These are phyloP conservation scores for Cydia amplana DNA, from an alignment of 1,140 invertebrate genomes.

Conservation along the genomic window DNA sequence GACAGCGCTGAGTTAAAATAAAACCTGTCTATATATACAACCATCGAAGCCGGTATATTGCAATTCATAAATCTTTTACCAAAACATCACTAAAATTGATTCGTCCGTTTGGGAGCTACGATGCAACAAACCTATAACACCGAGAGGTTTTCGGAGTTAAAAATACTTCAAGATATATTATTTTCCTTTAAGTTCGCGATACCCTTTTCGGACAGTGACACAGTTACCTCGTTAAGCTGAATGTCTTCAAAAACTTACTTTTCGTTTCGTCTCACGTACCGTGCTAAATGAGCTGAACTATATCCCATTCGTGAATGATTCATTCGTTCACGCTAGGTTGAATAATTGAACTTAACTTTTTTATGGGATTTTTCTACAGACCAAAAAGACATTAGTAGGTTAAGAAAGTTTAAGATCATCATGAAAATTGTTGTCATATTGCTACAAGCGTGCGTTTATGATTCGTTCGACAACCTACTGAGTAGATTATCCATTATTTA, in stretches of 20 bases:
- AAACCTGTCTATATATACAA: no score
- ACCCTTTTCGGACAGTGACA: constrained; percentile 8
- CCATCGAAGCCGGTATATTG: background rate
- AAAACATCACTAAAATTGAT: no score
- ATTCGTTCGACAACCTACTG: no score
- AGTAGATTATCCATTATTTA: no score
- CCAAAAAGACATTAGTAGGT: background rate
- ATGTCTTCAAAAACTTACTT: background rate
- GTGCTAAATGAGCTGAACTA: constrained; percentile 4
- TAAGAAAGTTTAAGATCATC: background rate
- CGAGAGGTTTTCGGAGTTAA: background rate
- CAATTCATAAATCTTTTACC: background rate
- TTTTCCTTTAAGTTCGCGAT: background rate
- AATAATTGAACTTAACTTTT: background rate
- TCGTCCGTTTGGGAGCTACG: no score
- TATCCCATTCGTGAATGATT: constrained; percentile 14
- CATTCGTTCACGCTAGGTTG: constrained; percentile 6
- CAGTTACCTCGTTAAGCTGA: constrained; percentile 10
- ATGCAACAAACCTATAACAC: no score
- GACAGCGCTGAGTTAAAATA: no score
- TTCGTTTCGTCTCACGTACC: constrained; percentile 8
- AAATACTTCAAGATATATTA: background rate
- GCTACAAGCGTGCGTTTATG: no score
- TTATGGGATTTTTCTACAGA: background rate
- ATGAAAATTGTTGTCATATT: no score